These are phyloP conservation scores for Allophyes oxyacanthae DNA, from an alignment of 2,888 invertebrate species.

Conservation along the genomic window DNA sequence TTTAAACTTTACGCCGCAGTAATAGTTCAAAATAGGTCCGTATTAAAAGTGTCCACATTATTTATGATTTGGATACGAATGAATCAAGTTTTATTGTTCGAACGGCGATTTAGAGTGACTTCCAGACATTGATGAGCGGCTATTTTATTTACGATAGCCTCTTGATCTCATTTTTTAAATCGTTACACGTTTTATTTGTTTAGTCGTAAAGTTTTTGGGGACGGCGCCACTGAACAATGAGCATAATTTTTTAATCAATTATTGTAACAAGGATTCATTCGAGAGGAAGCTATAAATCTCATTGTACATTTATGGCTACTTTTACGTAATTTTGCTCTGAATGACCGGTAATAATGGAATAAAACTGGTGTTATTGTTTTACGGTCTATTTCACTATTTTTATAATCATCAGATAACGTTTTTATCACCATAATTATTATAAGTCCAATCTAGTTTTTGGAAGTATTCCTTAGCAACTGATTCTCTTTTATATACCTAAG, in stretches of 20 bases:
- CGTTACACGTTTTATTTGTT: conserved; percentile 70
- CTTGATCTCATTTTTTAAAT: conserved; percentile 81
- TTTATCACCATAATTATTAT: too few species aligned
- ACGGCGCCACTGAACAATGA: conserved; percentile 66
- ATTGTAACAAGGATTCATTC: conserved; percentile 48
- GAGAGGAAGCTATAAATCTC: conserved; percentile 43
- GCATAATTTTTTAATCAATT: conserved; percentile 54
- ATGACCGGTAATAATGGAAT: conserved; percentile 18
- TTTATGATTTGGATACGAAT: conserved; percentile 76
- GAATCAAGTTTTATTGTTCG: conserved; percentile 82
- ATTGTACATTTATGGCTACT: conserved; percentile 29
- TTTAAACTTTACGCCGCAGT: conserved; percentile 74
- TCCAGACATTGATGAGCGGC: conserved; percentile 74
- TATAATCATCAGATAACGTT: too few species aligned
- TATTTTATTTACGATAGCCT: conserved; percentile 76
- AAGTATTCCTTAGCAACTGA: too few species aligned
- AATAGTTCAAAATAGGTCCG: conserved; percentile 84
- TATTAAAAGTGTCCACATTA: conserved; percentile 81
- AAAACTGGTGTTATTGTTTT: conserved; percentile 13
- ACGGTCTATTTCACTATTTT: conserved; percentile 5
- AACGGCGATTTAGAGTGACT: conserved; percentile 72
- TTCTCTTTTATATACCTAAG: too few species aligned
- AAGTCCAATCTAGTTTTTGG: too few species aligned
- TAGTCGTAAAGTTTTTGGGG: conserved; percentile 60
- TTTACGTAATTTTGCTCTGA: conserved; percentile 36